Percentiles rank a stretch among this genome's conserved stretches.
Conservation (phyloP, 1,140 invertebrate genomes). For the Zaprionus inermis region DNA sequence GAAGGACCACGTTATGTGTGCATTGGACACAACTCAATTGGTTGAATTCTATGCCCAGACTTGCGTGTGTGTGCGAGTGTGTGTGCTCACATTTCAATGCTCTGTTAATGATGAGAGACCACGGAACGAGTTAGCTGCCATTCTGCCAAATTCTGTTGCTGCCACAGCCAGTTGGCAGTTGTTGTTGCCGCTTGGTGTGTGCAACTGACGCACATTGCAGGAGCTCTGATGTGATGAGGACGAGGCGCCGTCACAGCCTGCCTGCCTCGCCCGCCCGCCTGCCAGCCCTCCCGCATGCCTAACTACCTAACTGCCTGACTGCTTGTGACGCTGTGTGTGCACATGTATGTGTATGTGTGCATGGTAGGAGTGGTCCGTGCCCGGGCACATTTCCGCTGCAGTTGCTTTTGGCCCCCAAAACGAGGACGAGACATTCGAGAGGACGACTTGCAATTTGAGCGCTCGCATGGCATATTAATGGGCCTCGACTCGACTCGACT, state of each 20-base stretch:
- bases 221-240: slow-evolving; percentile 40
- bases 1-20: slow-evolving; percentile 43
- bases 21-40: slow-evolving; percentile 65
- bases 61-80: slow-evolving; percentile 4
- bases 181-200: slow-evolving; percentile 30
- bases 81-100: slow-evolving; percentile 31
- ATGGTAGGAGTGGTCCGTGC: slow-evolving; percentile 39
- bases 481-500: slow-evolving; percentile 21
- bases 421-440: slow-evolving; percentile 49
- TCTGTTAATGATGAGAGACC: slow-evolving; percentile 67
- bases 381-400: slow-evolving; percentile 74
- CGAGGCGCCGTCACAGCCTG: slow-evolving; percentile 2
- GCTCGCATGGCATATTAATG: slow-evolving; percentile 76
- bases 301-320: neutral
- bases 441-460: slow-evolving; percentile 77
- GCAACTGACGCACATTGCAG: slow-evolving; percentile 58
- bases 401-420: slow-evolving; percentile 22
- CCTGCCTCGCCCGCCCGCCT: neutral
- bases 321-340: too few relatives aligned
- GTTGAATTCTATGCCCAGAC: slow-evolving; percentile 32
- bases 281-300: neutral
- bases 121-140: slow-evolving; percentile 68
- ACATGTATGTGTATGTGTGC: slow-evolving; percentile 3
- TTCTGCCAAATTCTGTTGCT: slow-evolving; percentile 57
- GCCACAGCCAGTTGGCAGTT: slow-evolving; percentile 8